Conservation (phyloP, 2,113 vertebrate genomes). For the Girardinichthys multiradiatus region DNA sequence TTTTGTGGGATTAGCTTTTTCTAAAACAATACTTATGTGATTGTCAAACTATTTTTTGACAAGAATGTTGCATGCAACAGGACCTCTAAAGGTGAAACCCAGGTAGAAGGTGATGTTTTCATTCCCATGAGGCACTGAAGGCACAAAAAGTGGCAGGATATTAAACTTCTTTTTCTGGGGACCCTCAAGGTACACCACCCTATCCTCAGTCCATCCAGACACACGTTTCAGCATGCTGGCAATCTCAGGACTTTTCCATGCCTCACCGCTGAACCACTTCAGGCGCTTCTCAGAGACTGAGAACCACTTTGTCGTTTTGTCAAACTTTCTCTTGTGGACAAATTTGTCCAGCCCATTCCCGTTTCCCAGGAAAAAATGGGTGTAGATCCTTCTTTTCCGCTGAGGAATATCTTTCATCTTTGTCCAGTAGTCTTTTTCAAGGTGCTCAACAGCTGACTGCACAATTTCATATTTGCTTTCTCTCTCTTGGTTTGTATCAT, state of each 20-base stretch:
- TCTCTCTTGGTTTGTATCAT: conserved; percentile 64
- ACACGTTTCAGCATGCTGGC: conserved; percentile 70
- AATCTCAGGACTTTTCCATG: conserved; percentile 72
- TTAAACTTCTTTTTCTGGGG: conserved; percentile 61
- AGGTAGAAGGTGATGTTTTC: conserved; percentile 78
- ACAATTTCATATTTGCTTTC: conserved; percentile 78
- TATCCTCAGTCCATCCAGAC: conserved; percentile 83
- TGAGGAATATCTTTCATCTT: conserved; percentile 81
- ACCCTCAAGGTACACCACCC: conserved; percentile 76
- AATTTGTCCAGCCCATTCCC: conserved; percentile 80
- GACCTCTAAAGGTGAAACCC: conserved; percentile 67
- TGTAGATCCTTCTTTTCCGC: conserved; percentile 79
- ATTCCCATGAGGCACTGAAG: conserved; percentile 78
- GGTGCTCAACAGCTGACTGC: conserved; percentile 72
- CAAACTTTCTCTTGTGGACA: conserved; percentile 81
- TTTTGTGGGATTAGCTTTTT: background rate
- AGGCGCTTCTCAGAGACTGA: conserved; percentile 78
- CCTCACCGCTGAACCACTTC: conserved; percentile 79
- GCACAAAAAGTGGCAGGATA: conserved; percentile 68
- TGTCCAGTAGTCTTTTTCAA: conserved; percentile 69
- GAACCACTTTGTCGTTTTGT: conserved; percentile 60
- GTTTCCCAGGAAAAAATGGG: conserved; percentile 82
- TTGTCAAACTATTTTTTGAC: conserved; percentile 28
- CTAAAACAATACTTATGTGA: background rate
- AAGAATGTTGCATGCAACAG: conserved; percentile 73